These are phyloP conservation scores for Ceriagrion tenellum DNA, from an alignment of 2,888 invertebrate species.

Conservation along the genomic window DNA sequence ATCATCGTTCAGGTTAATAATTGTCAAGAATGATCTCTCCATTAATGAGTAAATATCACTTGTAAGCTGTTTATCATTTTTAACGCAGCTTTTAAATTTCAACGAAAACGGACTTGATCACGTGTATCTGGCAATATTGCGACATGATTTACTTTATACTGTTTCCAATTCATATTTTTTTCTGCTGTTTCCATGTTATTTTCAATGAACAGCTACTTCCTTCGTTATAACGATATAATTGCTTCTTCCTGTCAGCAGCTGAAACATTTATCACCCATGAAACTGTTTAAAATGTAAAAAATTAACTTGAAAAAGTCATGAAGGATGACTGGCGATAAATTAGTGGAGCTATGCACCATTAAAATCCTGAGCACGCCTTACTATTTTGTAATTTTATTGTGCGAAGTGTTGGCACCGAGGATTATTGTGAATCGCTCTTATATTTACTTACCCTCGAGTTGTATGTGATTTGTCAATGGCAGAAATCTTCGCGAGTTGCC, in stretches of 20 bases:
- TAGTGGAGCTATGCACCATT: neutral
- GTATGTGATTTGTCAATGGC: neutral
- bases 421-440: neutral
- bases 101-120: too few species aligned
- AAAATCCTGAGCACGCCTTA: neutral
- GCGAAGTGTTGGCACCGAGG: conserved; percentile 1
- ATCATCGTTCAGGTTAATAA: too few species aligned
- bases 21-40: too few species aligned
- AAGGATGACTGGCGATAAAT: neutral
- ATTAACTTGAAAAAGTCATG: neutral
- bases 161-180: neutral
- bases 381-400: conserved; percentile 17
- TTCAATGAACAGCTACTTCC: neutral
- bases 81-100: too few species aligned
- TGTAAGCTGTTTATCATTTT: too few species aligned
- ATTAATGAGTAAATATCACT: too few species aligned
- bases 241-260: neutral
- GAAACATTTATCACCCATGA: neutral
- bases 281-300: neutral
- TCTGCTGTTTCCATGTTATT: neutral
- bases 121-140: too few species aligned
- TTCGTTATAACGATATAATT: too few species aligned
- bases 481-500: neutral
- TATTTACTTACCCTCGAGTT: neutral
- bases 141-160: neutral